These are phyloP conservation scores for Chrysopilus asiliformis DNA, from an alignment of 2,888 invertebrate genomes.

Conservation along the genomic window DNA sequence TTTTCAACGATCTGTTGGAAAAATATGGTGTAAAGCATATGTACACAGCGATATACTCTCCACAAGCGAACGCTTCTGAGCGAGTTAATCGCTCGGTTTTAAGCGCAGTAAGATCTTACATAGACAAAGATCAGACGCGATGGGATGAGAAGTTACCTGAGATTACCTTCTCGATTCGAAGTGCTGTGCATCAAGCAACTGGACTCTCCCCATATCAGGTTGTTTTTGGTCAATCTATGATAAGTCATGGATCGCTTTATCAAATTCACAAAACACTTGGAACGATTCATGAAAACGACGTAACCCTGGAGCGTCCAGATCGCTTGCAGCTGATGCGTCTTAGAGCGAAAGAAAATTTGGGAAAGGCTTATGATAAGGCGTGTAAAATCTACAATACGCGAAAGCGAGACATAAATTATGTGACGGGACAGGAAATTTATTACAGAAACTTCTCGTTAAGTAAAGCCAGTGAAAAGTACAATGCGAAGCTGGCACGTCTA, in stretches of 20 bases:
- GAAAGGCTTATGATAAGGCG: not conserved
- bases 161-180: constrained; percentile 20
- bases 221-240: constrained; percentile 17
- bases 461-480: not conserved
- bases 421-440: not conserved
- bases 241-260: constrained; percentile 9
- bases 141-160: constrained; percentile 20
- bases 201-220: constrained; percentile 17
- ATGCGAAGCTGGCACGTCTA: constrained; percentile 1
- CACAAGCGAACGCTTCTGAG: constrained; percentile 25
- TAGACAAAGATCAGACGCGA: constrained; percentile 13
- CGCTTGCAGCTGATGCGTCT: not conserved
- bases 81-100: constrained; percentile 21
- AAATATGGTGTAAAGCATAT: constrained; percentile 13
- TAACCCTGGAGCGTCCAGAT: too few species aligned
- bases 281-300: too few species aligned
- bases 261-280: constrained; percentile 2
- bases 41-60: constrained; percentile 20
- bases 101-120: constrained; percentile 20
- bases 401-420: not conserved
- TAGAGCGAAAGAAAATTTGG: too few species aligned
- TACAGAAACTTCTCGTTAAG: constrained; percentile 3
- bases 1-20: constrained; percentile 10
- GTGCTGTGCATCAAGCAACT: constrained; percentile 19
- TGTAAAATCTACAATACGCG: too few species aligned